Evolutionary conservation across 2,888 invertebrate species (phyloP), one percentile per base, ranked within the genome.

Genomic region (Ethmia dodecea): DNA sequence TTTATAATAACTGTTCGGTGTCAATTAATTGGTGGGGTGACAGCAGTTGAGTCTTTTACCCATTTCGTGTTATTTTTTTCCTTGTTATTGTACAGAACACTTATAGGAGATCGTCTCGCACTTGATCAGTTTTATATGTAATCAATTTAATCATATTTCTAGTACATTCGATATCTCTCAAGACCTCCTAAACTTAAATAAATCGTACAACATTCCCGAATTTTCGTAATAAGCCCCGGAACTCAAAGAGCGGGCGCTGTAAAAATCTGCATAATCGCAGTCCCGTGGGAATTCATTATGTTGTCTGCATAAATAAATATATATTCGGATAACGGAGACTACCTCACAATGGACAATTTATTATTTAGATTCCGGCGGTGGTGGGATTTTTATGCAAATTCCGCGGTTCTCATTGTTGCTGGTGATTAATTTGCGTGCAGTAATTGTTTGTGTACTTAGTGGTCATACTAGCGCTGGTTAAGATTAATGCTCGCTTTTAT

Each of bases 331-430:
- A 69, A 70, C 60, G 54, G 55, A 53, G 60, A 53, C 52, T 56
- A 62, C 60, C 67, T 22, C 68, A 79, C 75, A 77, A 81, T 80
- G 68, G 72, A 79, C 77, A 80, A 80, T 81, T 80, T 79, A 79
- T 79, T 81, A 80, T 81, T 81, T 77, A 80, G 78, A 81, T 79
- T 75, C 69, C 55, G 58, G 59, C n/a, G n/a, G 13, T 27, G 27
- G 15, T 16, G 31, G 31, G 13, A 29, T 41, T 44, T 47, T 44
- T 42, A 44, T 47, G 44, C 39, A 44, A 44, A 43, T 43, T 11
- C 28, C 31, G n/a, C 10, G 9, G 33, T 20, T 35, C 31, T 37
- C 32, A 33, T 40, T 34, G n/a, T n/a, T n/a, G 15, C 8, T 28
- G 11, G 20, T 35, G 31, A 38, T 38, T 38, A 34, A 35, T 25